Percentiles rank a stretch among this genome's conserved stretches.
Evolutionary conservation across 2,797 vertebrate species (phyloP).

Genomic region (Ptychadena robeensis): DNA sequence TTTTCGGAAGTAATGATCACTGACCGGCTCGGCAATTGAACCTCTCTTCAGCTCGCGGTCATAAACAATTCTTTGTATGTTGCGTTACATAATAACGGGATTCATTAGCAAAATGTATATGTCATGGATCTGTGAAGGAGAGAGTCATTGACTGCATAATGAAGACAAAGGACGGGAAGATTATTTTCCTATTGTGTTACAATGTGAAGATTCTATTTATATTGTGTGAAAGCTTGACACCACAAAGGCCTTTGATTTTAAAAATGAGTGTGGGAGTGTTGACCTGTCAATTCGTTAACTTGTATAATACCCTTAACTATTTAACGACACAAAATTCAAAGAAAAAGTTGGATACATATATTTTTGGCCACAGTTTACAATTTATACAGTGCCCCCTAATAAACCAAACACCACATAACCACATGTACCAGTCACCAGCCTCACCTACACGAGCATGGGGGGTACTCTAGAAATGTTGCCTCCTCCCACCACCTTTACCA

Average conservation of each 20-base stretch:
- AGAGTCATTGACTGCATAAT: constrained; percentile 65
- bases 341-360: too few species aligned
- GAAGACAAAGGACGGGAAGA: constrained; percentile 28
- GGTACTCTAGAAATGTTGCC: too few species aligned
- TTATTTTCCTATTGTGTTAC: background rate
- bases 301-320: too few species aligned
- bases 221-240: background rate
- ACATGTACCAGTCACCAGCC: too few species aligned
- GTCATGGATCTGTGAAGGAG: constrained; percentile 57
- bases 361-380: too few species aligned
- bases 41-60: constrained; percentile 68
- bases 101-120: constrained; percentile 66
- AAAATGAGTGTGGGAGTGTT: too few species aligned
- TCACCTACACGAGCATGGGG: too few species aligned
- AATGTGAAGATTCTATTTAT: background rate
- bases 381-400: too few species aligned
- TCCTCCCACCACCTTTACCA: too few species aligned
- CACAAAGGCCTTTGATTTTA: background rate
- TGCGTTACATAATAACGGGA: constrained; percentile 70
- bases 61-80: constrained; percentile 64
- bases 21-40: constrained; percentile 66
- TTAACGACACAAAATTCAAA: too few species aligned
- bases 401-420: too few species aligned
- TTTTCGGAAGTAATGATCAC: constrained; percentile 70
- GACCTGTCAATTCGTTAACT: too few species aligned